A percentile compares a stretch with the other conserved stretches of the same genome.
Conservation (phyloP, 2,797 vertebrate genomes). For the Chelmon rostratus region DNA sequence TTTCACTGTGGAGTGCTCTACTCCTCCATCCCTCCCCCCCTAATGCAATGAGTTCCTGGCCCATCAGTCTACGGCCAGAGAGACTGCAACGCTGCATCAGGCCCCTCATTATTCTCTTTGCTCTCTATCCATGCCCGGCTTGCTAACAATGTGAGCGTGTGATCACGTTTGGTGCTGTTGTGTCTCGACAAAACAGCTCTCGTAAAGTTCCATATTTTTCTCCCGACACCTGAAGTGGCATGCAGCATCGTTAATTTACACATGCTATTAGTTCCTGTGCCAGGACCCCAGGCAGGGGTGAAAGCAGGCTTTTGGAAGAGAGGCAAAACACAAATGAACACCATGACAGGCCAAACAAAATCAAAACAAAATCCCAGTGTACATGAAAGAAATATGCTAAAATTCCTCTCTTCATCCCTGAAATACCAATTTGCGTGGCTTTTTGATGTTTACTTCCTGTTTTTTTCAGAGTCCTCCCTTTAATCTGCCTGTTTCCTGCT, state of each 20-base stretch:
- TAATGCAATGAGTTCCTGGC: constrained; percentile 66
- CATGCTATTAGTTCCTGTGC: constrained; percentile 28
- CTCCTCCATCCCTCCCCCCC: constrained; percentile 49
- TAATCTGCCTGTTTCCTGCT: constrained; percentile 49
- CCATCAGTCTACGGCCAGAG: constrained; percentile 60
- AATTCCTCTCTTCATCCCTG: background rate
- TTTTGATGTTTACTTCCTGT: constrained; percentile 24
- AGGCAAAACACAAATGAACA: constrained; percentile 36
- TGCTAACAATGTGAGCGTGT: constrained; percentile 36
- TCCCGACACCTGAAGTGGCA: constrained; percentile 48
- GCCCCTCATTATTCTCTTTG: constrained; percentile 55
- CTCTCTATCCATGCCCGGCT: constrained; percentile 29
- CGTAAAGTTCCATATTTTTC: constrained; percentile 40
- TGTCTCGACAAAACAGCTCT: constrained; percentile 45
- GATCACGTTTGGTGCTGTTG: constrained; percentile 46
- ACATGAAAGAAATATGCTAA: constrained; percentile 20
- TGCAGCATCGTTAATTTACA: constrained; percentile 40
- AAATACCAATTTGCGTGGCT: constrained; percentile 32
- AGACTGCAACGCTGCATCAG: constrained; percentile 57
- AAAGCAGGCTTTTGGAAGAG: constrained; percentile 30
- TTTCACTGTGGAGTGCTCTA: constrained; percentile 33
- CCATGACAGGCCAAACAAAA: background rate
- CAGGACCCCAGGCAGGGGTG: constrained; percentile 22
- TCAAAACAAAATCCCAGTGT: constrained; percentile 13
- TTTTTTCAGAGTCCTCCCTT: constrained; percentile 10